These are phyloP conservation scores for Probosciger aterrimus DNA, from an alignment of 2,113 vertebrate genomes.

Conservation along the genomic window DNA sequence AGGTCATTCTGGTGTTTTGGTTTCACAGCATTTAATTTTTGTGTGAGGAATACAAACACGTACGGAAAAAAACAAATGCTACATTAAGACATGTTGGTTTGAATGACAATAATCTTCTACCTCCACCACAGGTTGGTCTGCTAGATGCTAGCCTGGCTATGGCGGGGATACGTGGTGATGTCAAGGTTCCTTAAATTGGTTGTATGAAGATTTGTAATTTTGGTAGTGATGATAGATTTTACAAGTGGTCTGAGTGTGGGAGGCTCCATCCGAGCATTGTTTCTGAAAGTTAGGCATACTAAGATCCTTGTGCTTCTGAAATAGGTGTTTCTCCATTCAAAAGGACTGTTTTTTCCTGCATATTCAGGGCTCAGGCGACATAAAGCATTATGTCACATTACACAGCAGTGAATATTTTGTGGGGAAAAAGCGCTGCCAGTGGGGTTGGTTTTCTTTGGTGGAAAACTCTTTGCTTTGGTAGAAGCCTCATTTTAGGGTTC, in stretches of 20 bases:
- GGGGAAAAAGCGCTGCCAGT: not conserved
- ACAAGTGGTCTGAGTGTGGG: not conserved
- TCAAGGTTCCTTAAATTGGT: not conserved
- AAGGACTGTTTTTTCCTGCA: not conserved
- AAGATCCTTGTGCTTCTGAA: not conserved
- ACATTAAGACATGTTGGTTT: not conserved
- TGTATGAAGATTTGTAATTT: not conserved
- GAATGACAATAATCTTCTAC: not conserved
- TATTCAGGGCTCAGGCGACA: not conserved
- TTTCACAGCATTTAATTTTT: not conserved
- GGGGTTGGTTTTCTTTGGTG: not conserved
- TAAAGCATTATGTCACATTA: not conserved
- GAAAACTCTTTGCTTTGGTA: not conserved
- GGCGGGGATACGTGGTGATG: not conserved
- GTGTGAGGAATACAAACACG: not conserved
- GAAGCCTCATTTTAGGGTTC: not conserved
- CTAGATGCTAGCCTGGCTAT: not conserved
- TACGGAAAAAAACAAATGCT: not conserved
- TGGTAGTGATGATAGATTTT: not conserved
- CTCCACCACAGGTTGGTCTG: not conserved
- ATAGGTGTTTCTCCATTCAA: not conserved
- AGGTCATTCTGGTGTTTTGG: not conserved
- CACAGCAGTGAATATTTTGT: not conserved
- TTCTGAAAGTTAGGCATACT: not conserved
- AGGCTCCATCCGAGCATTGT: fast-evolving